phyloP scores from a whole-genome alignment of 1,140 invertebrate genomes.

The Sitobion miscanthi region DNA sequence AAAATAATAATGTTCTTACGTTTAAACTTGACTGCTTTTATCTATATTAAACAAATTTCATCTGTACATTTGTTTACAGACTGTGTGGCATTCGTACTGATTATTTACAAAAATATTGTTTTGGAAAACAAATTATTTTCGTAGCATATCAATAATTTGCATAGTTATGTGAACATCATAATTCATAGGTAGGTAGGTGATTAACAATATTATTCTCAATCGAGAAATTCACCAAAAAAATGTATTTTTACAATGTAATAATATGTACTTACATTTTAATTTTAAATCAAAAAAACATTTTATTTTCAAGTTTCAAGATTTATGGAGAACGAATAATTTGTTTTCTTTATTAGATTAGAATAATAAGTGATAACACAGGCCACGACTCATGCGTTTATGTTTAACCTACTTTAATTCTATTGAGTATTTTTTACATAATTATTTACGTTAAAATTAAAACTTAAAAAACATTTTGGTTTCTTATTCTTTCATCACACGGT shows the following conservation, averaged over 20 bases:
- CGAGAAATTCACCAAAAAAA: not conserved
- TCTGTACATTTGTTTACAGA: no score
- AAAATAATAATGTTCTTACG: not conserved
- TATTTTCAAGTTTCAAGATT: not conserved
- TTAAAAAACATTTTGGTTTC: not conserved
- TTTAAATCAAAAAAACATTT: not conserved
- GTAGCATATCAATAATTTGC: no score
- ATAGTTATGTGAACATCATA: no score
- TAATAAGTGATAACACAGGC: not conserved
- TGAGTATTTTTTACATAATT: not conserved
- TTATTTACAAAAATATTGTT: not conserved
- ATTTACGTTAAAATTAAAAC: not conserved
- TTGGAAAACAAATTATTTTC: no score
- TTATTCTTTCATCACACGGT: not conserved
- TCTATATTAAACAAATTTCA: no score
- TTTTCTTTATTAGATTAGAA: not conserved
- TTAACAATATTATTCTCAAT: not conserved
- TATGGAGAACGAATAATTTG: not conserved
- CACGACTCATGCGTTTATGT: not conserved
- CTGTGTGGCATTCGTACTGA: not conserved
- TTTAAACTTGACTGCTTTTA: no score
- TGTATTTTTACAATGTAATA: no score
- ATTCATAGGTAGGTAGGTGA: not conserved
- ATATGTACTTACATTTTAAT: no score
- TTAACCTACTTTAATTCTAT: not conserved